Conservation (phyloP, 1,140 invertebrate species). For the Drosophila parvula region DNA sequence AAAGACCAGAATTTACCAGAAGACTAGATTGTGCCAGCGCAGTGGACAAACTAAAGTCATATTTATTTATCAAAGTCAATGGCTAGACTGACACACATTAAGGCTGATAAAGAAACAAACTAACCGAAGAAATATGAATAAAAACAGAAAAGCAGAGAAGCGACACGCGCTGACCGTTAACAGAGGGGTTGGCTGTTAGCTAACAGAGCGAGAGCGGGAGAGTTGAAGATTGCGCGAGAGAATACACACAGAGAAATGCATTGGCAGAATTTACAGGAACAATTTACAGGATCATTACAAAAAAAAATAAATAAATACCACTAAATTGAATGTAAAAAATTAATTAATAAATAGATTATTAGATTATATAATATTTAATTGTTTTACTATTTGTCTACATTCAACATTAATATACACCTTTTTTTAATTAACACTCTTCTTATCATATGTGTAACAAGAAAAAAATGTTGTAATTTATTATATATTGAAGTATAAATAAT, state of each 20-base stretch:
- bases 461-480: no score
- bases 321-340: no score
- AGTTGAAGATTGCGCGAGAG: conserved; percentile 2
- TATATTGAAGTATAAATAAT: no score
- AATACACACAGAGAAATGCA: not conserved
- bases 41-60: conserved; percentile 28
- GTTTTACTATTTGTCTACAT: no score
- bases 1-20: conserved; percentile 7
- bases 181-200: conserved; percentile 15
- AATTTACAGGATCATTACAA: not conserved
- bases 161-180: conserved; percentile 32
- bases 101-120: conserved; percentile 25
- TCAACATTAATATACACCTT: no score
- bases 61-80: conserved; percentile 56
- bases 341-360: no score
- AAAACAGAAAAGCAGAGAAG: conserved; percentile 1
- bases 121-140: conserved; percentile 2
- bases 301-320: not conserved
- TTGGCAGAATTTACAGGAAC: not conserved
- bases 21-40: conserved; percentile 13
- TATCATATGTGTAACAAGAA: no score
- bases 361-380: no score
- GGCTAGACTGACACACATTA: conserved; percentile 24
- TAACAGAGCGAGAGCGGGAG: conserved; percentile 35
- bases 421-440: no score